Conservation (phyloP, 2,797 vertebrate genomes). For the Acropternis orthonyx region DNA sequence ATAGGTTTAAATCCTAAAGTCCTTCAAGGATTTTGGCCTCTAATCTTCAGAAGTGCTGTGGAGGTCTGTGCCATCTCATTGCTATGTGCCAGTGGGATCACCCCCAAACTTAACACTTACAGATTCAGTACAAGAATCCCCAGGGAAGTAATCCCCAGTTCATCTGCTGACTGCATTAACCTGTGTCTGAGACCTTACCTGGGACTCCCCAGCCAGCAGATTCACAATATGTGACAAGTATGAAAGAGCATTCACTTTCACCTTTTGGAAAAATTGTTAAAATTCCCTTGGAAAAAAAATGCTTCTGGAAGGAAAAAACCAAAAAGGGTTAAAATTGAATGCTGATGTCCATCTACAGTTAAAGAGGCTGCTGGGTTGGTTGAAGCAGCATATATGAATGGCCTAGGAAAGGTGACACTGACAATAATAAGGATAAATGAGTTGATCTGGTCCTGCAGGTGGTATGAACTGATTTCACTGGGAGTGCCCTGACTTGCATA, state of each 20-base stretch:
- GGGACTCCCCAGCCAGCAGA: background rate
- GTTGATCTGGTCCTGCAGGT: background rate
- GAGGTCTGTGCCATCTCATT: background rate
- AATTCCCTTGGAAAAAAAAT: background rate
- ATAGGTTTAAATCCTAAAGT: background rate
- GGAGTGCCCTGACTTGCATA: background rate
- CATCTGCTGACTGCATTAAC: background rate
- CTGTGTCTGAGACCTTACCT: background rate
- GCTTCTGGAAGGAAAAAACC: background rate
- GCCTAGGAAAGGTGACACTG: background rate
- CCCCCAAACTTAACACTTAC: background rate
- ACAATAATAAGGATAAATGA: background rate
- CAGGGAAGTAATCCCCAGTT: background rate
- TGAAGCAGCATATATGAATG: background rate
- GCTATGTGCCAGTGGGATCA: background rate
- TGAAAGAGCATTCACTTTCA: background rate
- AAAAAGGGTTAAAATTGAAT: background rate
- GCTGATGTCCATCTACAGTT: background rate
- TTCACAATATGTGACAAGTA: background rate
- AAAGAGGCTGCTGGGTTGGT: background rate
- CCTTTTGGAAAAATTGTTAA: background rate
- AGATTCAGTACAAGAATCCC: background rate
- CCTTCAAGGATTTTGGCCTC: background rate
- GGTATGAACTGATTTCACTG: background rate
- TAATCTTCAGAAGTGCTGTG: background rate